A percentile compares a stretch with the other conserved stretches of the same genome.
These are phyloP conservation scores for Gymnobelideus leadbeateri DNA, from an alignment of 2,113 vertebrate species.

Conservation along the genomic window DNA sequence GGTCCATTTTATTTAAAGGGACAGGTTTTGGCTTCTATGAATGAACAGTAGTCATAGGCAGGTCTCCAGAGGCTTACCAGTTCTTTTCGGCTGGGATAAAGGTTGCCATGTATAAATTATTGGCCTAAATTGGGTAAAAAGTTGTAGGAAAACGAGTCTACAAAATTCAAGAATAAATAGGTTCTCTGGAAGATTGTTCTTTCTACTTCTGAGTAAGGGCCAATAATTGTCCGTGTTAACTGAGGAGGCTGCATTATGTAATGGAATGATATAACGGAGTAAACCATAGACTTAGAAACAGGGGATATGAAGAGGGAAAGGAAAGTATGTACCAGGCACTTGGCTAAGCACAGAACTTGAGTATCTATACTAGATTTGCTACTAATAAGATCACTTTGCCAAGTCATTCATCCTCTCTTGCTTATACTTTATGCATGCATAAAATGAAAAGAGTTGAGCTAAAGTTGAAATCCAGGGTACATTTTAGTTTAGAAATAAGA, in stretches of 20 bases:
- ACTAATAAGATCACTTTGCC: neutral
- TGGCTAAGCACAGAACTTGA: neutral
- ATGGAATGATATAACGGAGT: neutral
- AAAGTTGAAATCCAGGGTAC: neutral
- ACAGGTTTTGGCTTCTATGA: constrained; percentile 16
- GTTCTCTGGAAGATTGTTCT: neutral
- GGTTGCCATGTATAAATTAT: neutral
- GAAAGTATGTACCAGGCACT: neutral
- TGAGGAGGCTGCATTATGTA: constrained; percentile 1
- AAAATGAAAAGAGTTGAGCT: neutral
- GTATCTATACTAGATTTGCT: neutral
- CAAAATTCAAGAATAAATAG: constrained; percentile 8
- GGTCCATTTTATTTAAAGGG: neutral
- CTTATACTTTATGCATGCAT: neutral
- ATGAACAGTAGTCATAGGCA: constrained; percentile 31
- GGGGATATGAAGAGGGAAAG: neutral
- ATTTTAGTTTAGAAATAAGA: neutral
- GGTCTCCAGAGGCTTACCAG: constrained; percentile 14
- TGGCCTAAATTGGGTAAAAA: neutral
- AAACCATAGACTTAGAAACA: neutral
- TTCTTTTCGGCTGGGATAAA: neutral
- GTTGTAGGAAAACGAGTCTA: neutral
- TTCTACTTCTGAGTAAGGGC: neutral
- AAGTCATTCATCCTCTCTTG: neutral
- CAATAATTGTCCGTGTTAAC: neutral